Evolutionary conservation across 2,113 vertebrate species (phyloP).

Genomic region (Patagioenas fasciata): DNA sequence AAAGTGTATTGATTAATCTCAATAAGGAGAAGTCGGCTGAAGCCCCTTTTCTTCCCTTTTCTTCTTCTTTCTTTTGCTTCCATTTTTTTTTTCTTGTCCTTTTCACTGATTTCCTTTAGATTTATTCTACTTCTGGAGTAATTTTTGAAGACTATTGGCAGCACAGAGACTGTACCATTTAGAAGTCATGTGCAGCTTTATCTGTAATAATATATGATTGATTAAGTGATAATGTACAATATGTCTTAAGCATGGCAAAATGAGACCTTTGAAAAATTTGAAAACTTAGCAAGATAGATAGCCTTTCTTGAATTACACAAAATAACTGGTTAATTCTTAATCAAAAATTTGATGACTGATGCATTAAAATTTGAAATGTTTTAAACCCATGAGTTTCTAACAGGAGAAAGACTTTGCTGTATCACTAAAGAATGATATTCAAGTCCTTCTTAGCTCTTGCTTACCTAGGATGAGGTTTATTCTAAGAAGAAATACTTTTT

Average conservation of each 20-base stretch:
- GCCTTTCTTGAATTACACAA: slow-evolving; percentile 8
- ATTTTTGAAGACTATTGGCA: neutral
- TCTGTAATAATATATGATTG: slow-evolving; percentile 35
- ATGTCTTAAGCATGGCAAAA: slow-evolving; percentile 42
- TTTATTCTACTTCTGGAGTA: neutral
- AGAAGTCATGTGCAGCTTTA: slow-evolving; percentile 13
- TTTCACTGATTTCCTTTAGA: neutral
- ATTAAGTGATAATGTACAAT: slow-evolving; percentile 34
- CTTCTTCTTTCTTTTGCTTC: neutral
- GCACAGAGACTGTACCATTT: neutral
- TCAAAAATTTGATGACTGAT: neutral
- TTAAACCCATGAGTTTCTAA: slow-evolving; percentile 12
- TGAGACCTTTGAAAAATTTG: slow-evolving; percentile 40
- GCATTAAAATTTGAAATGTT: slow-evolving; percentile 1
- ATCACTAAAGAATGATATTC: neutral
- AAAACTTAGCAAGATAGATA: slow-evolving; percentile 41
- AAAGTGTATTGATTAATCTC: slow-evolving; percentile 14
- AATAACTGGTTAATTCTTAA: slow-evolving; percentile 32
- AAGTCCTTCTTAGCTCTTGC: neutral
- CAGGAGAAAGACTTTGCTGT: neutral
- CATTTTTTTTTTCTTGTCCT: neutral
- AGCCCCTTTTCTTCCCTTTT: neutral
- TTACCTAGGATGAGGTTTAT: neutral
- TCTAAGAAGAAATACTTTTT: neutral
- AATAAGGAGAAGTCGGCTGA: neutral